Base-by-base conservation (phyloP, 1,140 invertebrate genomes). In the Atta texana region DNA sequence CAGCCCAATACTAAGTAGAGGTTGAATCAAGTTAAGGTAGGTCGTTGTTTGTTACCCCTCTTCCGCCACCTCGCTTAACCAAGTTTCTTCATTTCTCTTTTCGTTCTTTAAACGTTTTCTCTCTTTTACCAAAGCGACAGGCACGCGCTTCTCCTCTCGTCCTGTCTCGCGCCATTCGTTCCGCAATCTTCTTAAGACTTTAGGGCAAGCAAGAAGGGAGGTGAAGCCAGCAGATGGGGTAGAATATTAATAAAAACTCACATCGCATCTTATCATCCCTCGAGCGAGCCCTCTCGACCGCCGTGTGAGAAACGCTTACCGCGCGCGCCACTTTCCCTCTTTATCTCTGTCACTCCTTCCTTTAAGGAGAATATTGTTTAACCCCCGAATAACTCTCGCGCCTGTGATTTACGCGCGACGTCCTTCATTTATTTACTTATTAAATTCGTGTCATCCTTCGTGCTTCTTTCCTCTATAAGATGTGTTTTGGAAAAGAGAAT, bases 171-270 rank as follows among this genome's bases (percentile, higher is more conserved):
- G 51, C 86, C 81, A 88, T 86, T 90, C 81, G 72, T 90, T 86
- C 89, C 86, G 88, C 88, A 92, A 91, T 92, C 91, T 92, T 87
- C 89, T 89, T 91, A 91, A 92, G 88, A 92, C 90, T 91, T 91
- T 88, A 86, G 82, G 81, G 78, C 61, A 80, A 84, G 6, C 28
- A 51, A 55, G 77, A 80, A 57, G 74, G 75, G 53, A 57, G 84
- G 82, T 75, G 74, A 82, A 89, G 78, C 75, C 57, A 75, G 78
- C 87, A 90, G 90, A 91, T 84, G 88, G 80, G 86, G 90, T 77
- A 80, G 91, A 91, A 87, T 92, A 92, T 92, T 92, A 92, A 92
- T 92, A 92, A 92, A 92, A 92, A 87, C 90, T 91, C 90, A 85
- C 85, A 90, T 92, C 91, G 85, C 90, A 90, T 92, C 91, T 91